Percentiles rank a stretch among this genome's conserved stretches.
Conservation (phyloP, 2,113 vertebrate genomes). For the Pachypanchax playfairii region DNA sequence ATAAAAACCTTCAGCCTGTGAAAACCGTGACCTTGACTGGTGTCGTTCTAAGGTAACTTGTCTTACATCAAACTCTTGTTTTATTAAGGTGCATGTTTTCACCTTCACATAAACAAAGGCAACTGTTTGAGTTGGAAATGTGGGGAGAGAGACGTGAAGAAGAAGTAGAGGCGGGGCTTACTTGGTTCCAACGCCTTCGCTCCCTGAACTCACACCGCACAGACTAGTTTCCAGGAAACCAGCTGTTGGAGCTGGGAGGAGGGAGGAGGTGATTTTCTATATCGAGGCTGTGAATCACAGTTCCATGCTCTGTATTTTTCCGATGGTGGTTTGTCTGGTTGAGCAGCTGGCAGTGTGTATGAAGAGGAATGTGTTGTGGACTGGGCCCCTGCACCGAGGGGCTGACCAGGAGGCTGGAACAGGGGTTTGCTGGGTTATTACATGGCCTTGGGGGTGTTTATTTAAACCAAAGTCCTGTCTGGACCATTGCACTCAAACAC, state of each 20-base stretch:
- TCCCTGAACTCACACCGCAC: constrained; percentile 53
- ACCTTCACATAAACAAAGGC: constrained; percentile 28
- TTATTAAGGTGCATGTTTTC: constrained; percentile 26
- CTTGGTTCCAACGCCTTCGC: constrained; percentile 25
- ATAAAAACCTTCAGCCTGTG: constrained; percentile 44
- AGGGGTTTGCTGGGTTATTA: constrained; percentile 70
- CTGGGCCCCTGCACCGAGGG: constrained; percentile 43
- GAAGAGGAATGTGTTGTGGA: constrained; percentile 71
- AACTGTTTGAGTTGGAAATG: constrained; percentile 45
- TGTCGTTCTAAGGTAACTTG: constrained; percentile 41
- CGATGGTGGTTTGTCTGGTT: constrained; percentile 67
- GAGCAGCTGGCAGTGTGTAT: constrained; percentile 48
- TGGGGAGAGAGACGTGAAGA: constrained; percentile 57
- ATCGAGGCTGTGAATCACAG: constrained; percentile 79
- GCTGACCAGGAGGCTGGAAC: constrained; percentile 51
- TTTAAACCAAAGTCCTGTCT: constrained; percentile 78
- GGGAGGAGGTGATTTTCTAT: constrained; percentile 74
- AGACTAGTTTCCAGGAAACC: constrained; percentile 76
- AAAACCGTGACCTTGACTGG: constrained; percentile 43
- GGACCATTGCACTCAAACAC: constrained; percentile 68
- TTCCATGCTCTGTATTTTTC: constrained; percentile 78
- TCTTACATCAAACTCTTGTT: constrained; percentile 41
- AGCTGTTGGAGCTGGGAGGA: constrained; percentile 70
- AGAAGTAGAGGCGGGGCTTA: constrained; percentile 34
- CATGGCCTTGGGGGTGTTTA: constrained; percentile 69